Evolutionary conservation across 23 tunicate species (phyloP), one percentile per base, ranked within the genome.

Genomic region (Corella eumyota): DNA sequence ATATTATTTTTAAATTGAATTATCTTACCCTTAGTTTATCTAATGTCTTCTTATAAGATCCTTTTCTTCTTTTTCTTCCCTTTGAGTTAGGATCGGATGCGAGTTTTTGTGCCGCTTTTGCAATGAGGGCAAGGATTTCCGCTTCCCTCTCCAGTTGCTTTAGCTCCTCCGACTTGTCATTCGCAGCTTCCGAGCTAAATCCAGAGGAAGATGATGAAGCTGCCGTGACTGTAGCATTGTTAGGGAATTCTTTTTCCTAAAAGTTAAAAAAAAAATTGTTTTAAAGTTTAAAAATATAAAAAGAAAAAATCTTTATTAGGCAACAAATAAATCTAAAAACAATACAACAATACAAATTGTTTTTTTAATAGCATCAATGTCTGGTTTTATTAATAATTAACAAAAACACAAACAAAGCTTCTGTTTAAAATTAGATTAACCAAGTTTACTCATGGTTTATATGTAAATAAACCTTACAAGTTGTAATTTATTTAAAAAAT

Each of bases 51-150:
- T 81, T 58, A 60, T 76, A 81, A 5, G 92, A 81, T 17, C 26
- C 67, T 56, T 74, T 74, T 1, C 46, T 61, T 30, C 60, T 61
- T 0, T 36, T 74, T 62, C 69, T 61, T 61, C 92, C 81, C 30
- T 61, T 72, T 6, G 78, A n/a, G 9, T 58, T 32, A 25, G 81
- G 67, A 45, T 82, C 92, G 6, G 56, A 66, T 6, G 92, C 92
- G 5, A 82, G 76, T 36, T 82, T 74, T 13, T 82, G 66, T 3
- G 92, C 81, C 6, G 92, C 92, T 29, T 65, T 84, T 48, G 83
- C 75, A 20, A 84, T 84, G 46, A 69, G 84, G 20, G 81, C 56
- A 17, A 84, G 61, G 32, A 84, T 56, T 22, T 75, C 83, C 31
- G 58, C 69, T 48, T 84, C 94, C 6, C 48, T 56, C 52, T 84